These are phyloP conservation scores for Discoglossus pictus DNA, from an alignment of 2,797 vertebrate genomes.

Conservation along the genomic window DNA sequence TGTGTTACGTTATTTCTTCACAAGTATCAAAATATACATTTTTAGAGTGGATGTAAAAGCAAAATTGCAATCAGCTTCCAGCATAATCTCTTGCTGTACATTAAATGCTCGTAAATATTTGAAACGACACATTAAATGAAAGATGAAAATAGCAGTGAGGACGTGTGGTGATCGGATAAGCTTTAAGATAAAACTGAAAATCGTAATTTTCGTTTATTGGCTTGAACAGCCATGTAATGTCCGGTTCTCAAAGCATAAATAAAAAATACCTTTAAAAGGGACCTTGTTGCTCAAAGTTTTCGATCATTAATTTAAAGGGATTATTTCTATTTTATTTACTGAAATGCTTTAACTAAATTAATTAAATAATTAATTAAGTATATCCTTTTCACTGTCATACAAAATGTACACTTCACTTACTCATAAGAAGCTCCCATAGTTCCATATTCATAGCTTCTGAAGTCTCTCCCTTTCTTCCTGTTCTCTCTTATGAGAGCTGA, in stretches of 20 bases:
- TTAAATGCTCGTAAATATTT: slow-evolving; percentile 63
- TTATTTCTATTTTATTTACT: too few species aligned
- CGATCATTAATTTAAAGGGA: too few species aligned
- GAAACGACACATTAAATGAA: slow-evolving; percentile 58
- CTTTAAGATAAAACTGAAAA: slow-evolving; percentile 2
- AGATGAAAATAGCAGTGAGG: slow-evolving; percentile 58
- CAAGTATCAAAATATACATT: slow-evolving; percentile 59
- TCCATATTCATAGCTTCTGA: too few species aligned
- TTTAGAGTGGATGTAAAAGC: slow-evolving; percentile 57
- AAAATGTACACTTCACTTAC: too few species aligned
- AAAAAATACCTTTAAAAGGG: slow-evolving; percentile 60
- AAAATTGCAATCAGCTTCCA: slow-evolving; percentile 61
- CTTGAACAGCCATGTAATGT: slow-evolving; percentile 28
- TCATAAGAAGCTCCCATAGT: too few species aligned
- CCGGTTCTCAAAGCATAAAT: slow-evolving; percentile 64
- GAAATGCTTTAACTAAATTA: too few species aligned
- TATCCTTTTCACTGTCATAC: too few species aligned
- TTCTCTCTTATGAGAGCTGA: too few species aligned
- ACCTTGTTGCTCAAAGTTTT: too few species aligned
- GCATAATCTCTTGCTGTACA: slow-evolving; percentile 62
- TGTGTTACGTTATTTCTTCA: slow-evolving; percentile 21
- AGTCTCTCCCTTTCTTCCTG: too few species aligned
- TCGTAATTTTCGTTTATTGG: slow-evolving; percentile 60
- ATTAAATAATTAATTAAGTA: too few species aligned
- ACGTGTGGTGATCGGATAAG: slow-evolving; percentile 55